A percentile compares a stretch with the other conserved stretches of the same genome.
phyloP scores from a whole-genome alignment of 2,113 vertebrate genomes.

The Ramphastos sulfuratus region DNA sequence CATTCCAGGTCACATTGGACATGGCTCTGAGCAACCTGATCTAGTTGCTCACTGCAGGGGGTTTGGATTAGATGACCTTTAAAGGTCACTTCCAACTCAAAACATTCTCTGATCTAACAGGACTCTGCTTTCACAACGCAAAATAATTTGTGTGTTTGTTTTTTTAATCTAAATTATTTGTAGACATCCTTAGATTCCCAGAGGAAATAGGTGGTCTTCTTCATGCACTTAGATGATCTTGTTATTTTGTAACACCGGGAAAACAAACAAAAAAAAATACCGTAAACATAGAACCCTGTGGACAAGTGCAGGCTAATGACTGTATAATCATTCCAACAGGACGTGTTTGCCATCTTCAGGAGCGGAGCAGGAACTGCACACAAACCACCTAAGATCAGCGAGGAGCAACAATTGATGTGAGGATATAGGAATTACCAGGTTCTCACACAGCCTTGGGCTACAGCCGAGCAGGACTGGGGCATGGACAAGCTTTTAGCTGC shows the following conservation, averaged over 20 bases:
- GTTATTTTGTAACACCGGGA: not conserved
- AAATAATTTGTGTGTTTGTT: not conserved
- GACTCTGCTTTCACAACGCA: not conserved
- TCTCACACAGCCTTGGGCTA: not conserved
- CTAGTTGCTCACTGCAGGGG: not conserved
- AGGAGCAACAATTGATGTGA: not conserved
- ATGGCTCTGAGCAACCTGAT: not conserved
- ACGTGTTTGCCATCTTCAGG: conserved; percentile 56
- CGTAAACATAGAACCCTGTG: fast-evolving
- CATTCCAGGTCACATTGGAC: not conserved
- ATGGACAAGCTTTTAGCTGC: not conserved
- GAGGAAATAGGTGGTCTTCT: not conserved
- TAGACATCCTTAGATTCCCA: not conserved
- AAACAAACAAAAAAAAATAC: not conserved
- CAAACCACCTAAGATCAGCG: too few species aligned
- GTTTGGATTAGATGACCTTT: not conserved
- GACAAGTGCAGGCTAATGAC: not conserved
- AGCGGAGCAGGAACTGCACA: not conserved
- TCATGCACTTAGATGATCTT: not conserved
- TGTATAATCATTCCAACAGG: not conserved
- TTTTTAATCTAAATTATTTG: not conserved
- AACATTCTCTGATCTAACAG: not conserved
- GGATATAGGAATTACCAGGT: not conserved
- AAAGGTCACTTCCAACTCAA: not conserved
- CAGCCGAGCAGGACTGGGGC: not conserved